Base-by-base conservation (phyloP, 1,140 invertebrate species). In the Drosophila takahashii region DNA sequence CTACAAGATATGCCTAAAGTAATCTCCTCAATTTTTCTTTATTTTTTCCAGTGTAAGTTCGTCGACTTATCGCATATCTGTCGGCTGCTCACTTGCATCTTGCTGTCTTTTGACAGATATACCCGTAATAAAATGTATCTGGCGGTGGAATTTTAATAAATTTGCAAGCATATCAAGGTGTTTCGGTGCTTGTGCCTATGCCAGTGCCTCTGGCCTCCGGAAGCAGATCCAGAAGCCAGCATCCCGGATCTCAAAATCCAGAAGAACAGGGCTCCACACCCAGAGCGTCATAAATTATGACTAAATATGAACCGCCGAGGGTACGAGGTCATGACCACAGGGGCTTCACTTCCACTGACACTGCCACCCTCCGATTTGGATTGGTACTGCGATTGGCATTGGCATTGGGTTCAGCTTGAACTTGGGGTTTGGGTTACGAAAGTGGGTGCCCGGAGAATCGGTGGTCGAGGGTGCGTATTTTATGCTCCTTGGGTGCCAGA, bases 231-330 rank as follows among this genome's bases (percentile, higher is more conserved):
- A 41, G 34, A 26, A 47, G 39, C 45, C 58, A 51, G 54, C 15
- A 29, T 29, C 7, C 27, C 5, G 27, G 7, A 29, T 29, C 27
- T 7, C 1, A 58, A 72, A 65, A 87, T 72, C 79, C 41, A 10
- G 41, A 81, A 74, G 59, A 85, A 80, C 81, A 86, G 45, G 13
- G 45, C 22, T 45, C 45, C 18, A 87, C 84, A 87, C 84, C 84
- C 84, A 89, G 51, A 79, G 84, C 84, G 84, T 89, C 84, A 87
- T 87, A 87, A 87, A 89, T 87, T 84, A 87, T 87, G 84, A 89
- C 84, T 89, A 89, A 87, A 87, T 87, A 87, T 87, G 79, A 77
- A 73, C 76, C 60, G 78, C 47, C 66, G 67, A 52, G 39, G 53
- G 42, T 32, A 27, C 34, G 45, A 52, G 71, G 78, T 39, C 51